These are phyloP conservation scores for Mayetiola destructor DNA, from an alignment of 2,888 invertebrate species.

Conservation along the genomic window DNA sequence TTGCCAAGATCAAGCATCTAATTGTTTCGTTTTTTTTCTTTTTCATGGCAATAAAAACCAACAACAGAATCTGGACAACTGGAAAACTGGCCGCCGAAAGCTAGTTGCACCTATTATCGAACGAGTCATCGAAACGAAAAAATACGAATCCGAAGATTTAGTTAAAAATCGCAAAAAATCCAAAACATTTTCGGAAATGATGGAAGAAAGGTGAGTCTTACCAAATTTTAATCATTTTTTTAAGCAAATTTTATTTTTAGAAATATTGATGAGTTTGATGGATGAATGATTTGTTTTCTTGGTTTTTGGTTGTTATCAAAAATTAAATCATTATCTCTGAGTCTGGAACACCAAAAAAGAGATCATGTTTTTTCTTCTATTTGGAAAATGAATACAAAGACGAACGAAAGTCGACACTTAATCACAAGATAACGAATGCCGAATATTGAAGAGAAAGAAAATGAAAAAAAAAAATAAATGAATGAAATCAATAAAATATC, in stretches of 20 bases:
- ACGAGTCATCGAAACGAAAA: constrained; percentile 76
- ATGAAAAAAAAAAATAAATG: no score
- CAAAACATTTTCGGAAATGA: constrained; percentile 90
- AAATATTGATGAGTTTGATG: background rate
- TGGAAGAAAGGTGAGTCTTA: constrained; percentile 67
- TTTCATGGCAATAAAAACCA: background rate
- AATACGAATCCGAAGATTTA: constrained; percentile 64
- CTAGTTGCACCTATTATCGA: constrained; percentile 82
- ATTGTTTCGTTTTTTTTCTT: background rate
- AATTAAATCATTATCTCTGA: background rate
- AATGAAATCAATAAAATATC: no score
- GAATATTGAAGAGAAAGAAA: no score
- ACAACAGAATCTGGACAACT: constrained; percentile 76
- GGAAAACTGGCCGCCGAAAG: constrained; percentile 88
- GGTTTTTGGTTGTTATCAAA: background rate
- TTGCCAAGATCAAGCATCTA: no score
- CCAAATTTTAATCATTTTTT: background rate
- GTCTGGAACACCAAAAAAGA: background rate
- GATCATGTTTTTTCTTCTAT: no score
- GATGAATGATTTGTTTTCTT: background rate
- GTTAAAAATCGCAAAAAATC: constrained; percentile 58
- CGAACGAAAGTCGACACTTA: no score
- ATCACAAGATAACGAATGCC: no score
- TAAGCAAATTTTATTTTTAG: background rate
- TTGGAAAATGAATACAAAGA: no score